Base-by-base conservation (phyloP, 2,113 vertebrate genomes). In the Apteryx mantelli region DNA sequence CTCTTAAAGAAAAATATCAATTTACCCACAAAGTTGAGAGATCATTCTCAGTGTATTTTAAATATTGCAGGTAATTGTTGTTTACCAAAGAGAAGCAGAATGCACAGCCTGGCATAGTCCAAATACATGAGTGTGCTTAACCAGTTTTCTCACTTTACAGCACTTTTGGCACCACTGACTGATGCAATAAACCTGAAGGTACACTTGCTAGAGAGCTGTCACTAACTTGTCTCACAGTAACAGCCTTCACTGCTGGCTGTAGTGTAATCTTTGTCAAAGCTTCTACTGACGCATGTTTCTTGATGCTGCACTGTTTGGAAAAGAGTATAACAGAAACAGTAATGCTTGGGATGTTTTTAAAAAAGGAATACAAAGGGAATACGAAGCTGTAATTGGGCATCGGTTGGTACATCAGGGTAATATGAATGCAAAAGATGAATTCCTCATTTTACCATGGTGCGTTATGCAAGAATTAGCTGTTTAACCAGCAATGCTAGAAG, bases 171-270 rank as follows among this genome's bases (percentile, higher is more conserved):
- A 96, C 71, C 84, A 34, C 56, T 34, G 56, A 34, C 56, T 60
- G 56, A 60, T 60, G 30, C 56, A 89, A 18, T 64, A 91, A 95
- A 88, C 83, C 79, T 52, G 30, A 64, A 97, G 52, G 84, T 65
- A 91, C 63, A 40, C 87, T 96, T 94, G 78, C 66, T 96, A 91
- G 78, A 80, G 94, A 94, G 85, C 85, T 96, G 95, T 96, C 96
- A 96, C 78, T 96, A 66, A 93, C 94, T 96, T 86, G 93, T 97
- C 94, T 96, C 89, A 88, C 85, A 91, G 87, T 61, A 89, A 77
- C 74, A 96, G 82, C 66, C 89, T 94, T 96, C 89, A 82, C 87
- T 93, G 78, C 66, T 91, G 93, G 91, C 93, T 95, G 21, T 16
- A 95, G 85, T 50, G 75, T 88, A 82, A 80, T 77, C 93, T 86